Percentiles rank a stretch among this genome's conserved stretches.
Evolutionary conservation across 2,888 invertebrate genomes (phyloP).

Genomic region (Venustoraphidia nigricollis): DNA sequence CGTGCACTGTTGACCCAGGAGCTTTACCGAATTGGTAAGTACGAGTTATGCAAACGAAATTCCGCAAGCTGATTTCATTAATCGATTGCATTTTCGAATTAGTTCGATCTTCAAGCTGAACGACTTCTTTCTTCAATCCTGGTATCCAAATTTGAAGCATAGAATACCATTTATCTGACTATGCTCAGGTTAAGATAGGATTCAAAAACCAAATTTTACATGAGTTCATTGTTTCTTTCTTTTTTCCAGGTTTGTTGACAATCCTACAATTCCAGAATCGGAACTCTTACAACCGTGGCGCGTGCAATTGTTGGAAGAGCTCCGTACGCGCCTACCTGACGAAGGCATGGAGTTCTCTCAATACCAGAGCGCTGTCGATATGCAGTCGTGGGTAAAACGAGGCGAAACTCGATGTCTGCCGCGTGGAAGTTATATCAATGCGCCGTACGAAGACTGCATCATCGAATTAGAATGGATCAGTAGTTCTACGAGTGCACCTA

Average conservation of each 20-base stretch:
- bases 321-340: constrained; percentile 36
- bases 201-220: no score
- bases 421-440: constrained; percentile 18
- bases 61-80: not conserved
- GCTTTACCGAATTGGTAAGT: constrained; percentile 60
- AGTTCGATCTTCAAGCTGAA: no score
- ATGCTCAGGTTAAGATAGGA: no score
- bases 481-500: constrained; percentile 40
- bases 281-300: constrained; percentile 65
- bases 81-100: no score
- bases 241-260: constrained; percentile 38
- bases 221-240: not conserved
- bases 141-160: no score
- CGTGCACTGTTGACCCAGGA: constrained; percentile 56
- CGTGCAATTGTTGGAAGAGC: constrained; percentile 48
- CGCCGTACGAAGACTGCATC: constrained; percentile 55
- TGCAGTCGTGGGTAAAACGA: constrained; percentile 73
- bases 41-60: not conserved
- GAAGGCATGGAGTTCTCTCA: constrained; percentile 26
- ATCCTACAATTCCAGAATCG: constrained; percentile 37
- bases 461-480: constrained; percentile 73
- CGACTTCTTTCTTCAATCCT: no score
- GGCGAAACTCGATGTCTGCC: constrained; percentile 56
- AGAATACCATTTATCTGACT: no score
- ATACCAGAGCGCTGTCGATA: constrained; percentile 67